Percentiles rank a stretch among this genome's conserved stretches.
phyloP scores from a whole-genome alignment of 2,113 vertebrate species.

The Mirza zaza region DNA sequence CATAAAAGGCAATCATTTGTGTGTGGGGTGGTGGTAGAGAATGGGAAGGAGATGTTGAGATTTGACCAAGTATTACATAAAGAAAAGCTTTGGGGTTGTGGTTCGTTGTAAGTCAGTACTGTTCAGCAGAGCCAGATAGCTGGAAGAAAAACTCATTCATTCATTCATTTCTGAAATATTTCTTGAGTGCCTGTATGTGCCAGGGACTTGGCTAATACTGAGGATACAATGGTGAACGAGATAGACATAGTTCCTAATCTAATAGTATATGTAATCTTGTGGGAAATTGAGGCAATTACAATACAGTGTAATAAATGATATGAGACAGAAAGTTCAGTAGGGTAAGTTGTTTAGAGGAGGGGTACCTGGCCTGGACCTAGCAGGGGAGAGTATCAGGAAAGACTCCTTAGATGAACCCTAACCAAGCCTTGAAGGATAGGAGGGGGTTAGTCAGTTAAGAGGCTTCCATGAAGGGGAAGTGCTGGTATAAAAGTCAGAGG shows the following conservation, averaged over 20 bases:
- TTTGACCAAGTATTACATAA: neutral
- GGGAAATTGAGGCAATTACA: neutral
- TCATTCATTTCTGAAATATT: slow-evolving; percentile 18
- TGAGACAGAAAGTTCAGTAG: neutral
- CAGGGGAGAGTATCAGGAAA: neutral
- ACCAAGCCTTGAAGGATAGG: neutral
- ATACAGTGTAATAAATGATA: neutral
- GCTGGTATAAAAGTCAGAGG: neutral
- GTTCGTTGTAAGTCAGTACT: neutral
- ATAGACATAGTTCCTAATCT: neutral
- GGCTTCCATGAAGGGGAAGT: neutral
- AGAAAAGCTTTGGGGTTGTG: neutral
- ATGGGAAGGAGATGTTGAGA: neutral
- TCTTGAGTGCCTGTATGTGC: neutral
- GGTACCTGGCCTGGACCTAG: neutral
- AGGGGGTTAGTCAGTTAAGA: neutral
- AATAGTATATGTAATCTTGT: neutral
- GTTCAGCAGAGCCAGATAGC: neutral
- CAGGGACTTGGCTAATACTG: neutral
- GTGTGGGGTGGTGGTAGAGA: neutral
- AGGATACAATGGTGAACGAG: neutral
- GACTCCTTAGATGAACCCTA: neutral
- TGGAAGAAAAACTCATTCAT: neutral
- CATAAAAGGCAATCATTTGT: neutral
- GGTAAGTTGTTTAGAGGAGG: neutral